Evolutionary conservation across 2,797 vertebrate genomes (phyloP).

Genomic region (Oreortyx pictus): DNA sequence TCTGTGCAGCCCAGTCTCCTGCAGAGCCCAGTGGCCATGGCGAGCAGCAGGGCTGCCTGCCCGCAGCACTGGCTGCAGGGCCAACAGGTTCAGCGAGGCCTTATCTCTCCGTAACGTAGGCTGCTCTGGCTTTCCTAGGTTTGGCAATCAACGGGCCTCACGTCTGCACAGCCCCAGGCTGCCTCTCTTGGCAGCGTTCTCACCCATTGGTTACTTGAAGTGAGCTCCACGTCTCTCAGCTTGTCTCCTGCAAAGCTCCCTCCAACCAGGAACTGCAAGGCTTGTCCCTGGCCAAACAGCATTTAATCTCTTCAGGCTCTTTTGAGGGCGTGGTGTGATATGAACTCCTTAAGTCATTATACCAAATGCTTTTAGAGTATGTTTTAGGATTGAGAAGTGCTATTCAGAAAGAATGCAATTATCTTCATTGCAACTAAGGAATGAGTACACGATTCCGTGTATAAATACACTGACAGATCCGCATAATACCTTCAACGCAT

Average conservation of each 20-base stretch:
- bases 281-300: background rate
- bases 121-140: background rate
- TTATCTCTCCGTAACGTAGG: background rate
- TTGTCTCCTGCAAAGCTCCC: background rate
- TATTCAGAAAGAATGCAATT: background rate
- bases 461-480: background rate
- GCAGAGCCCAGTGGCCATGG: background rate
- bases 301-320: background rate
- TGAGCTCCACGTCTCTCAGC: background rate
- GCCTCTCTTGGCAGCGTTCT: background rate
- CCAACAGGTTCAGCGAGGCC: background rate
- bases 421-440: background rate
- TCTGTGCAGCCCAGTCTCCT: background rate
- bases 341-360: background rate
- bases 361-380: background rate
- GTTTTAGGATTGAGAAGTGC: background rate
- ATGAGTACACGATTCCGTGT: background rate
- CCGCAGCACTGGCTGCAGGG: background rate
- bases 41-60: background rate
- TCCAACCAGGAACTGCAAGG: background rate
- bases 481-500: background rate
- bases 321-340: background rate
- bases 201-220: fast-evolving
- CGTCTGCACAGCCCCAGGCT: background rate
- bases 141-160: background rate